Evolutionary conservation across 2,888 invertebrate species (phyloP), one percentile per base, ranked within the genome.

Genomic region (Tolmerus cingulatus): DNA sequence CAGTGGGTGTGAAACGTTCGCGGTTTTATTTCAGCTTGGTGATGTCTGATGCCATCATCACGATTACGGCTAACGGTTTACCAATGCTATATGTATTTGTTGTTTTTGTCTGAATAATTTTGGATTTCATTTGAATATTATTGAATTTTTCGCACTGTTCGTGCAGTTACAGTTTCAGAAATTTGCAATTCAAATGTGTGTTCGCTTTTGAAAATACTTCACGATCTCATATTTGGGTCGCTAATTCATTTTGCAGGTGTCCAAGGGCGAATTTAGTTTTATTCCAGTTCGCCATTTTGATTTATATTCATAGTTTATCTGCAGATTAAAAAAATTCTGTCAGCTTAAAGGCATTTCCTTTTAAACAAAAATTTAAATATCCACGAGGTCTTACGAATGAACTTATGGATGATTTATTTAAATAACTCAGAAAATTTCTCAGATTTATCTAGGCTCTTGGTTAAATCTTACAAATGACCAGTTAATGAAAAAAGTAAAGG

Each of bases 1-100:
- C 78, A 78, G 78, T 78, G 79, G 79, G 79, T 79, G 79, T 79
- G 79, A 79, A 79, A 79, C 51, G 23, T 19, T 78, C 66, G 66
- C 66, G 66, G 66, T 23, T 51, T 66, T n/a, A 23, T 27, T 66
- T 66, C 66, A 66, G 12, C 27, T 66, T 19, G 27, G 3, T 27
- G 66, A 66, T 66, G 12, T 27, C 19, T 66, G 66, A 66, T 66
- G 66, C 66, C 66, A 66, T 66, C 27, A 66, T 66, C 19, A 23
- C 66, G 66, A 66, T 66, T 66, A 66, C 3, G 51, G 7, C 66
- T 23, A 66, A 27, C 27, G 14, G 4, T 66, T 66, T 19, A 66
- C 19, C 14, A 12, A 66, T 23, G 23, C 66, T 23, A 66, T 27
- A 12, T 57, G 5, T 4, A 43, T 2, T 23, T 14, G 19, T 46